A percentile compares a stretch with the other conserved stretches of the same genome.
phyloP scores from a whole-genome alignment of 2,888 invertebrate species.

The Epistrophe eligans region DNA sequence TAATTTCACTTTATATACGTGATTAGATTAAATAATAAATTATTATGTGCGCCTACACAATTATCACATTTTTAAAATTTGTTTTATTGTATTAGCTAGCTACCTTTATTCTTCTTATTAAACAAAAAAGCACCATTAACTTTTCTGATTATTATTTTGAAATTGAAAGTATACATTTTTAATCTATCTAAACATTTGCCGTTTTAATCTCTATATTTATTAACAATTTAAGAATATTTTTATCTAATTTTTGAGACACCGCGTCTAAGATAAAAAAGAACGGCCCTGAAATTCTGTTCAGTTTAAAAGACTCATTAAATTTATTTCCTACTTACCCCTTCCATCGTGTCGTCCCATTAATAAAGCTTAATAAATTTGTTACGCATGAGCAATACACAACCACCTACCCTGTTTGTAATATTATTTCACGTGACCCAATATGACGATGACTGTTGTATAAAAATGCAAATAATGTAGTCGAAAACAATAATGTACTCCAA shows the following conservation, averaged over 20 bases:
- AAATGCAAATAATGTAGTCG: not conserved
- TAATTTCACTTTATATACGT: too few species aligned
- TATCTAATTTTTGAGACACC: not conserved
- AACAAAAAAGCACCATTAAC: too few species aligned
- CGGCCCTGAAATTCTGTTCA: constrained; percentile 24
- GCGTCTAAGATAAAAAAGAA: not conserved
- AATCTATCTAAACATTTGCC: too few species aligned
- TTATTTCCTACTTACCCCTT: not conserved
- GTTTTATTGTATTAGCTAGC: too few species aligned
- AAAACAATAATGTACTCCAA: constrained; percentile 30
- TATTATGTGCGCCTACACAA: too few species aligned
- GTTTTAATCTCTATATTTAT: not conserved
- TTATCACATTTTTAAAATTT: too few species aligned
- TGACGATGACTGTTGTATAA: not conserved
- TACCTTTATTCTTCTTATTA: too few species aligned
- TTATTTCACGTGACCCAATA: constrained; percentile 16
- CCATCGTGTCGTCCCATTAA: not conserved
- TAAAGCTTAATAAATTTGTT: not conserved
- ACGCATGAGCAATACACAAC: not conserved
- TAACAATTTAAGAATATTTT: not conserved
- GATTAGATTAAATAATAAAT: too few species aligned
- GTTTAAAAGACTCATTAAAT: constrained; percentile 16
- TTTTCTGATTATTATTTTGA: too few species aligned
- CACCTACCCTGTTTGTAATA: not conserved
- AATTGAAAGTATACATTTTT: too few species aligned